phyloP scores from a whole-genome alignment of 2,888 invertebrate species.

The Cheilosia soror region DNA sequence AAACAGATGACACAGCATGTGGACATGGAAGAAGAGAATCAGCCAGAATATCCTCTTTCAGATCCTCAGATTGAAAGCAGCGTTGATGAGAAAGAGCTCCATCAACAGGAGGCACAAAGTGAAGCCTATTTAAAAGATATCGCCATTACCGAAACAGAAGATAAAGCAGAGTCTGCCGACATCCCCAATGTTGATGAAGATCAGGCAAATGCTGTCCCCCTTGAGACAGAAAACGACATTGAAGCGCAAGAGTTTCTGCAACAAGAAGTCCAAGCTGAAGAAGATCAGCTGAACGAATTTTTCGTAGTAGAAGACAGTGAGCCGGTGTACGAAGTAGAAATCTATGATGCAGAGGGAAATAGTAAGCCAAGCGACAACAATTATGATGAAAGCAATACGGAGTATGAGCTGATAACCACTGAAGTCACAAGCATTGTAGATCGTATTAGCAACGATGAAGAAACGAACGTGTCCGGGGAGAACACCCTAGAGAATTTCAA shows the following conservation, averaged over 20 bases:
- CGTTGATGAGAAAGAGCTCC: background rate
- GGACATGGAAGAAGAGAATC: background rate
- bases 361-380: constrained; percentile 12
- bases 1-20: too few species aligned
- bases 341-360: constrained; percentile 35
- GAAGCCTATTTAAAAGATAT: background rate
- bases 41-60: background rate
- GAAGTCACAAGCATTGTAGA: constrained; percentile 50
- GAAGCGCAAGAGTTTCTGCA: background rate
- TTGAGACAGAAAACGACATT: background rate
- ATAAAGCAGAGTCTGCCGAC: background rate
- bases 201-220: background rate
- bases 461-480: background rate
- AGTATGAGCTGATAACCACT: constrained; percentile 53
- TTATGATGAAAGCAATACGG: constrained; percentile 41
- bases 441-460: constrained; percentile 24
- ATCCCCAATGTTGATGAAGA: background rate
- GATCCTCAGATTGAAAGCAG: background rate
- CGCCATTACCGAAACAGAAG: background rate
- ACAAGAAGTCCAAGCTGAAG: background rate
- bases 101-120: background rate
- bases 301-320: constrained; percentile 28
- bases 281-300: background rate
- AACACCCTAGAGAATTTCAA: constrained; percentile 1
- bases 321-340: constrained; percentile 34